A percentile compares a stretch with the other conserved stretches of the same genome.
These are phyloP conservation scores for Sepiola atlantica DNA, from an alignment of 2,888 invertebrate species.

Conservation along the genomic window DNA sequence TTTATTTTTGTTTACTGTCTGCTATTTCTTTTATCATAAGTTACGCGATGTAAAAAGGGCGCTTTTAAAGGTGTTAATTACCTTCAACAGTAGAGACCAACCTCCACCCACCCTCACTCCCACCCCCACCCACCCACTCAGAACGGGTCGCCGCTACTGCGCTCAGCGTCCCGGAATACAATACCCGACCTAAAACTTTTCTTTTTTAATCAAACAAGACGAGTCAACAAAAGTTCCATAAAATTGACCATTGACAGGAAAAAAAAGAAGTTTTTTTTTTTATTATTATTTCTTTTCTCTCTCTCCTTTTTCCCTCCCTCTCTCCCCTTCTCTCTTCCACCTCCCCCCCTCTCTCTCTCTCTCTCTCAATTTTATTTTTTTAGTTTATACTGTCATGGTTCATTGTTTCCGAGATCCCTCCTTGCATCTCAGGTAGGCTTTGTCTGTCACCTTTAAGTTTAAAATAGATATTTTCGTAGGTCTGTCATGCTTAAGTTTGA, in stretches of 20 bases:
- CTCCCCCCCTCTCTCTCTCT: no score
- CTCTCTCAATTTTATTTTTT: no score
- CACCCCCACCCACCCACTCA: neutral
- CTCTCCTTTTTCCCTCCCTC: neutral
- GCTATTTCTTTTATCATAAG: neutral
- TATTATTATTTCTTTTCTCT: neutral
- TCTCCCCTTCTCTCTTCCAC: neutral
- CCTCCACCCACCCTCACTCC: neutral
- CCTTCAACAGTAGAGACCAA: neutral
- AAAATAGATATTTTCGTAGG: no score
- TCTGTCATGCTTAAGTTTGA: no score
- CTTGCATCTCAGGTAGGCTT: no score
- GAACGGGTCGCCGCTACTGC: neutral
- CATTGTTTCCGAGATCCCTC: no score
- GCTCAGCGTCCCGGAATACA: neutral
- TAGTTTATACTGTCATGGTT: no score
- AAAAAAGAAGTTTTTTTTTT: neutral
- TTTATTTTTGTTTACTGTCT: neutral
- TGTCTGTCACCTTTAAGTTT: no score
- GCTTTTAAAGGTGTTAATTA: neutral
- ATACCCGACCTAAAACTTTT: neutral
- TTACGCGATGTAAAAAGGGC: neutral
- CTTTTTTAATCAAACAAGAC: neutral
- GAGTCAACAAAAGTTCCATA: neutral
- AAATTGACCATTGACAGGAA: neutral